phyloP scores from a whole-genome alignment of 2,888 invertebrate genomes.

The Drosophila quinaria region DNA sequence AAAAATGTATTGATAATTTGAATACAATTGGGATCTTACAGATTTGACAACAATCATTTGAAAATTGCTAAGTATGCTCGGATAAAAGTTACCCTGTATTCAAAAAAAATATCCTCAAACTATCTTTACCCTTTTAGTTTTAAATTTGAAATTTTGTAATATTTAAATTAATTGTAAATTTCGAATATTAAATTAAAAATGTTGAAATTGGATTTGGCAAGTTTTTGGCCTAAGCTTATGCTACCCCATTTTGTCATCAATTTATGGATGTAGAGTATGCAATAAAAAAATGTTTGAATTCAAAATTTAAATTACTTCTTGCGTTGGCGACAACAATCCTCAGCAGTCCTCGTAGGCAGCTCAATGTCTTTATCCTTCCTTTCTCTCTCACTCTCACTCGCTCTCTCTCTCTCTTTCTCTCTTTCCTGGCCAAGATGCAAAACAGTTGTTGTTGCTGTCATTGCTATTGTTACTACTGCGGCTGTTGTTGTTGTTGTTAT shows the following conservation, averaged over 20 bases:
- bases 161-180: neutral
- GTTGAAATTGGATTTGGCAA: no score
- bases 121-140: neutral
- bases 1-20: no score
- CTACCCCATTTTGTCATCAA: neutral
- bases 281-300: slow-evolving; percentile 21
- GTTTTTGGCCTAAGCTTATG: neutral
- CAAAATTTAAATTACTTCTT: slow-evolving; percentile 46
- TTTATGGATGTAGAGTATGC: slow-evolving; percentile 11
- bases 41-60: no score
- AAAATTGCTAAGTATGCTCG: no score
- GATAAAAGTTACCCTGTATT: neutral
- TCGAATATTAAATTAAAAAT: no score
- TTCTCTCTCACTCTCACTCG: neutral
- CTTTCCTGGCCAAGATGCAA: slow-evolving; percentile 47
- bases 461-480: slow-evolving; percentile 30
- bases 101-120: neutral
- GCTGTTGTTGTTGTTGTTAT: neutral
- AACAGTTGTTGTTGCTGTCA: slow-evolving; percentile 47
- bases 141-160: neutral
- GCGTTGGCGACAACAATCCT: slow-evolving; percentile 37
- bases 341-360: slow-evolving; percentile 11
- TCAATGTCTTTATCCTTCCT: neutral
- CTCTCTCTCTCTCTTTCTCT: neutral
- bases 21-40: no score